Percentiles rank a stretch among this genome's conserved stretches.
Conservation (phyloP, 1,140 invertebrate genomes). For the Scaptomyza montana region DNA sequence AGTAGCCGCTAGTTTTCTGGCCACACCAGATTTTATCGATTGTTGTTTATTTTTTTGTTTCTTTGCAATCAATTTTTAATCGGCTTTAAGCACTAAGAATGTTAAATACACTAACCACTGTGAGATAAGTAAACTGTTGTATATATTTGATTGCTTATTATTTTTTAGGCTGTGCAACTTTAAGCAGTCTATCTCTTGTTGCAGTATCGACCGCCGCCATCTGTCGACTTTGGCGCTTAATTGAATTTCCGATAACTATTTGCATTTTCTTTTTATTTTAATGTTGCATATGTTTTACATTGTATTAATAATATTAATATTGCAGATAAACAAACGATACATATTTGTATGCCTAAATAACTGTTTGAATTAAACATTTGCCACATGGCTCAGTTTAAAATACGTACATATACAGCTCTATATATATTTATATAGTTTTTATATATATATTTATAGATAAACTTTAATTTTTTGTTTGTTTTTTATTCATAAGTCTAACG, state of each 20-base stretch:
- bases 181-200: not conserved
- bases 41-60: not conserved
- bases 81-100: too few relatives aligned
- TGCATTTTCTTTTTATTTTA: conserved; percentile 64
- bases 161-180: not conserved
- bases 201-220: not conserved
- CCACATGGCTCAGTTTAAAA: conserved; percentile 63
- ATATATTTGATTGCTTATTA: too few relatives aligned
- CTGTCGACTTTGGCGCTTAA: conserved; percentile 8
- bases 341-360: conserved; percentile 79
- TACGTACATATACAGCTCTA: conserved; percentile 65
- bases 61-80: not conserved
- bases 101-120: not conserved
- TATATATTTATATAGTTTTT: conserved; percentile 31
- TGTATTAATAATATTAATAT: conserved; percentile 82
- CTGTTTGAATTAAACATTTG: conserved; percentile 69
- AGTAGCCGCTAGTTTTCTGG: not conserved
- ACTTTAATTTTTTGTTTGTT: conserved; percentile 33
- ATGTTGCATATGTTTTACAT: conserved; percentile 81
- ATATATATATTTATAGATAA: conserved; percentile 47
- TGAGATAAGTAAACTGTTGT: too few relatives aligned
- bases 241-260: conserved; percentile 17
- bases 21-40: not conserved
- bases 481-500: conserved; percentile 55
- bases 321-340: conserved; percentile 82